Evolutionary conservation across 2,113 vertebrate species (phyloP).

Genomic region (Salminus brasiliensis): DNA sequence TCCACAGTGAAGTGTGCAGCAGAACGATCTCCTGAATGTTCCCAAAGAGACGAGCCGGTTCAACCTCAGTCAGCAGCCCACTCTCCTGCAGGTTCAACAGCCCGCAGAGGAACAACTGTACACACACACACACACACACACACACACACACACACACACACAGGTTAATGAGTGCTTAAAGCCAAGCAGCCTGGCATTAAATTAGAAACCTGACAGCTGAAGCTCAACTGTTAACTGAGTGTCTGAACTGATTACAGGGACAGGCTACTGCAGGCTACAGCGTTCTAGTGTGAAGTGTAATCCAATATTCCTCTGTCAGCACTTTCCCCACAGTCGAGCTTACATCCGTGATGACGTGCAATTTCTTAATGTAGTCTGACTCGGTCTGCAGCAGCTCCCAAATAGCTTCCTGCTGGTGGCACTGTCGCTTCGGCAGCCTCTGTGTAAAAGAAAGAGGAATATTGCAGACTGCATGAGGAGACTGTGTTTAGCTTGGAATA

Average conservation of each 20-base stretch:
- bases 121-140: neutral
- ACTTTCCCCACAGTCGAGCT: slow-evolving; percentile 61
- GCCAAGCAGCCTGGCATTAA: neutral
- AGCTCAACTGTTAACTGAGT: neutral
- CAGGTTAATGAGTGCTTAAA: neutral
- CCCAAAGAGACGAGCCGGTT: slow-evolving; percentile 85
- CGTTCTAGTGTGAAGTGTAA: neutral
- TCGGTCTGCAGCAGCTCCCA: slow-evolving; percentile 97
- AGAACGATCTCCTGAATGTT: slow-evolving; percentile 88
- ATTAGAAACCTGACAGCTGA: neutral
- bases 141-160: neutral
- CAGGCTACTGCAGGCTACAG: neutral
- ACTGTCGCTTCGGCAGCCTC: slow-evolving; percentile 79
- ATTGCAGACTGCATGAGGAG: neutral
- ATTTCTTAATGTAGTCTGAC: slow-evolving; percentile 91
- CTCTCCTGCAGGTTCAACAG: slow-evolving; percentile 80
- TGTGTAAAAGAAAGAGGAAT: neutral
- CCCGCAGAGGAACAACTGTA: slow-evolving; percentile 64
- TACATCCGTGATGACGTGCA: slow-evolving; percentile 92
- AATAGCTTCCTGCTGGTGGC: slow-evolving; percentile 95
- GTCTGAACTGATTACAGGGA: neutral
- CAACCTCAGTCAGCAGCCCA: slow-evolving; percentile 80
- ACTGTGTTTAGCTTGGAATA: too few species aligned
- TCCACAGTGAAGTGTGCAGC: slow-evolving; percentile 86
- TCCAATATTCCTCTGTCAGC: neutral